Base-by-base conservation (phyloP, 1,140 invertebrate species). In the Helicoverpa zea region DNA sequence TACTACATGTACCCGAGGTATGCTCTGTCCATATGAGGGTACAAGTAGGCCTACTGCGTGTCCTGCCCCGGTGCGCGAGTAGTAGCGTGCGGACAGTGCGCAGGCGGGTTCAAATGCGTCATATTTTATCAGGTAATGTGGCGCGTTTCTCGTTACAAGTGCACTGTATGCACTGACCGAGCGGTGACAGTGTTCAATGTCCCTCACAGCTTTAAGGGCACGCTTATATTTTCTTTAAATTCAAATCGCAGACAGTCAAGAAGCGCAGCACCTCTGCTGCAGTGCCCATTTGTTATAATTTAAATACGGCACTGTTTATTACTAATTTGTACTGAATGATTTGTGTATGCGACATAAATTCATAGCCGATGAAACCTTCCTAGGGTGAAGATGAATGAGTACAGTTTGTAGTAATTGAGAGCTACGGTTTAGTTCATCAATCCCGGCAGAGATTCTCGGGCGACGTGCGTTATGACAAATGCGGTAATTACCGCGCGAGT, bases 391-490 rank as follows among this genome's bases (percentile, higher is more conserved):
- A 70, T 52, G 66, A 52, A 70, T 43, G 63, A 12, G 11, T 14
- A 49, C 52, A 49, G 18, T 29, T 70, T 29, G 66, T 70, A 54
- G 0, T 12, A 70, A 52, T 29, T 51, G 49, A 30, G 49, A 52
- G 12, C 11, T 7, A 30, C 52, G 29, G 12, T 52, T 52, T 29
- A 52, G 18, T 7, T 3, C 47, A 52, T 13, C 16, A 16, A 23
- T 18, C 66, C 14, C 47, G 66, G 29, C n/a, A 52, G 13, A 52
- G 29, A 70, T 70, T 51, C 12, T 49, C 18, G 35, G 35, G 35
- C 10, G n/a, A 18, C 49, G 66, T 52, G 52, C 35, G 18, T 47
- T 43, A 66, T 70, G 66, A 70, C 66, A 70, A 70, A 70, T 70
- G 66, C 16, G 30, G 18, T 70, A 70, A 70, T 70, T 70, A 70